A percentile compares a stretch with the other conserved stretches of the same genome.
These are phyloP conservation scores for Muraenolepis orangiensis DNA, from an alignment of 2,797 vertebrate genomes.

Conservation along the genomic window DNA sequence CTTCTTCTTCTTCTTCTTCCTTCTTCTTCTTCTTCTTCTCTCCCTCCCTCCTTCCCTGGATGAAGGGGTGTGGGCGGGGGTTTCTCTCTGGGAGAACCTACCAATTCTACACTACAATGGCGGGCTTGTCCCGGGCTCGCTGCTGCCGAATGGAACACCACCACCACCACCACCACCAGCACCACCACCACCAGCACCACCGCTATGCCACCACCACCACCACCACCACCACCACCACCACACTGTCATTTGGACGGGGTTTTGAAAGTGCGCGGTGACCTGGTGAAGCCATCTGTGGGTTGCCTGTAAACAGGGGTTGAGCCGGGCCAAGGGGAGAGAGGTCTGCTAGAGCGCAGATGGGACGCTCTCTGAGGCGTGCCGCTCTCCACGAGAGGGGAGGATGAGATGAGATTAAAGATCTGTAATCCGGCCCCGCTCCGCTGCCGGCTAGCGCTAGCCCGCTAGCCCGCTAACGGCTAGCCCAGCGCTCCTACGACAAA, in stretches of 20 bases:
- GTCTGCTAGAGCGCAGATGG: slow-evolving; percentile 33
- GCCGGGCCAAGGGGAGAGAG: slow-evolving; percentile 43
- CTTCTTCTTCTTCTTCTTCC: no score
- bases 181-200: no score
- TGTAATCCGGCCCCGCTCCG: neutral
- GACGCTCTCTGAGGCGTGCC: slow-evolving; percentile 32
- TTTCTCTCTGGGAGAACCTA: neutral
- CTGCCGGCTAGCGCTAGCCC: no score
- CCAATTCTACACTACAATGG: neutral
- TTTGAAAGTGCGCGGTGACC: slow-evolving; percentile 27
- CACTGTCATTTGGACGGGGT: no score
- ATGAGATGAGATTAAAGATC: neutral
- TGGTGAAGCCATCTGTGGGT: slow-evolving; percentile 56
- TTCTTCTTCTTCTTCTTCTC: no score
- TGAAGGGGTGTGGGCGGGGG: no score
- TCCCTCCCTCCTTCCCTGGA: neutral
- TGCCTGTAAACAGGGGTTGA: slow-evolving; percentile 60
- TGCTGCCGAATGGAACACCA: neutral
- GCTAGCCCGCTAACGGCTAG: neutral
- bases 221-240: no score
- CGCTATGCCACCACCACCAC: no score
- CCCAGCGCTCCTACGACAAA: neutral
- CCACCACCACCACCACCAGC: no score
- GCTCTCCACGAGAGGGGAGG: slow-evolving; percentile 32
- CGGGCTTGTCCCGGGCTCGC: neutral